Evolutionary conservation across 2,888 invertebrate genomes (phyloP).

Genomic region (Thymelicus sylvestris): DNA sequence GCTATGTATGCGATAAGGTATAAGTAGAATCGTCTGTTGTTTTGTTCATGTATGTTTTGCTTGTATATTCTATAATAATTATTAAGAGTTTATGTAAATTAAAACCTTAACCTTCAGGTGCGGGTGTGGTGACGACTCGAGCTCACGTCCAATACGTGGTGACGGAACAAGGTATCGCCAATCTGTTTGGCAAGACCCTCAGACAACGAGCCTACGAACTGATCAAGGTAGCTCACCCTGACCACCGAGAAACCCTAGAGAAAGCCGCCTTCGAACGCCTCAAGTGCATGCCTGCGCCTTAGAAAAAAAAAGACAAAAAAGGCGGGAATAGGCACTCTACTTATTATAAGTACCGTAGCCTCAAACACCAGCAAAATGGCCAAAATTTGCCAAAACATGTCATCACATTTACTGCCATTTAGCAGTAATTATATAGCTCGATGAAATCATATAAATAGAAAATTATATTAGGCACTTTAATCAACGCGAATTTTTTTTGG

Average conservation of each 20-base stretch:
- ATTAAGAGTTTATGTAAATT: background rate
- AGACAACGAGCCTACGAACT: conserved; percentile 95
- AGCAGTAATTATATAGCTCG: background rate
- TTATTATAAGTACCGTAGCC: too few relatives aligned
- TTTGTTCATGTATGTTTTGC: too few relatives aligned
- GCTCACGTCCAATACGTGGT: conserved; percentile 97
- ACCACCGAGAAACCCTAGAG: conserved; percentile 92
- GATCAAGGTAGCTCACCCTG: conserved; percentile 95
- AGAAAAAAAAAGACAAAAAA: conserved; percentile 47
- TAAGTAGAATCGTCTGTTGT: too few relatives aligned
- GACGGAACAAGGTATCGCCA: conserved; percentile 96
- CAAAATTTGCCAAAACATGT: background rate
- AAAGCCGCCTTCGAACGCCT: conserved; percentile 94
- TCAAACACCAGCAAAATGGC: background rate
- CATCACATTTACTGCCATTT: background rate
- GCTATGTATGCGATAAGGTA: too few relatives aligned
- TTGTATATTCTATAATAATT: too few relatives aligned
- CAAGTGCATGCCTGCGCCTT: conserved; percentile 89
- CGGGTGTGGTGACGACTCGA: conserved; percentile 96
- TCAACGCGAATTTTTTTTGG: conserved; percentile 19
- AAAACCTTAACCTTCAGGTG: conserved; percentile 84
- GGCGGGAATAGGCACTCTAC: background rate
- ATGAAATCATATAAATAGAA: background rate
- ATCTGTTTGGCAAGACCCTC: conserved; percentile 94
- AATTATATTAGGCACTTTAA: conserved; percentile 2